Percentiles rank a stretch among this genome's conserved stretches.
Conservation (phyloP, 2,113 vertebrate species). For the Chrysochloris asiatica region DNA sequence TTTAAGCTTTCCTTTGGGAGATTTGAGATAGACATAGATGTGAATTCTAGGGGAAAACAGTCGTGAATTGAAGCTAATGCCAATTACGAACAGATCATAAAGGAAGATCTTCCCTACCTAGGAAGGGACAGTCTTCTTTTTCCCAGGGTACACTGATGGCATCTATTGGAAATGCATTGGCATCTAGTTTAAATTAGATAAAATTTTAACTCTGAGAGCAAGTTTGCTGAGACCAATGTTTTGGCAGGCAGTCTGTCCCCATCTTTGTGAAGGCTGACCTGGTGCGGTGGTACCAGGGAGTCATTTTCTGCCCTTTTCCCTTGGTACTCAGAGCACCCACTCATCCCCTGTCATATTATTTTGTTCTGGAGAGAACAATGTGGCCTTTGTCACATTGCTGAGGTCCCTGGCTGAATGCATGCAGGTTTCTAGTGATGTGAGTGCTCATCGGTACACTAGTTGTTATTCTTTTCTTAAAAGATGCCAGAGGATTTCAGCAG, state of each 20-base stretch:
- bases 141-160: constrained; percentile 18
- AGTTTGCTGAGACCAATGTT: not conserved
- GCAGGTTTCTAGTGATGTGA: constrained; percentile 50
- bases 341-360: not conserved
- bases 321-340: constrained; percentile 16
- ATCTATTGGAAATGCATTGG: constrained; percentile 55
- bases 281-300: constrained; percentile 56
- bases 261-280: constrained; percentile 62
- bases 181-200: constrained; percentile 56
- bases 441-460: not conserved
- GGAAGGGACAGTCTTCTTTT: constrained; percentile 31
- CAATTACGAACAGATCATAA: not conserved
- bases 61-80: not conserved
- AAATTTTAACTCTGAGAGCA: constrained; percentile 22
- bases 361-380: constrained; percentile 61
- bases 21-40: not conserved
- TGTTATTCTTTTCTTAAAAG: not conserved
- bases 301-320: constrained; percentile 45
- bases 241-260: constrained; percentile 49
- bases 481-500: not conserved
- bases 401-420: constrained; percentile 7
- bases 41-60: not conserved
- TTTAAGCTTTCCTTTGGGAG: not conserved
- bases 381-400: constrained; percentile 26
- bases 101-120: constrained; percentile 12